phyloP scores from a whole-genome alignment of 2,113 vertebrate species.

The Takifugu flavidus region DNA sequence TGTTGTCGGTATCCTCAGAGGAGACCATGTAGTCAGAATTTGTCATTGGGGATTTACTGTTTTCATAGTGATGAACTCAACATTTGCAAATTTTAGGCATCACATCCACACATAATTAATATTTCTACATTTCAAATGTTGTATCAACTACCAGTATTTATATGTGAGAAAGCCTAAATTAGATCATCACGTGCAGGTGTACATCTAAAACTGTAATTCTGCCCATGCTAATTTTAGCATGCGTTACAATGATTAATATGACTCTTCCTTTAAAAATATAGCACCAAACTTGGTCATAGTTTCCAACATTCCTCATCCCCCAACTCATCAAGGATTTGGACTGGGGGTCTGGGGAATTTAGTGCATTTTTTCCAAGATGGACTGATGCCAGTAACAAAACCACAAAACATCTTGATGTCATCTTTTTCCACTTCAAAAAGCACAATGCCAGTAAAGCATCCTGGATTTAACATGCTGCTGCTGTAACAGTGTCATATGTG shows the following conservation, averaged over 20 bases:
- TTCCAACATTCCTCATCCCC: slow-evolving; percentile 42
- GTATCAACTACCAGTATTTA: too few relatives aligned
- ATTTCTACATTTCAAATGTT: too few relatives aligned
- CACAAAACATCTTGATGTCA: slow-evolving; percentile 1
- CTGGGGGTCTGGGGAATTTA: background rate
- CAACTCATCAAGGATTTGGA: slow-evolving; percentile 45
- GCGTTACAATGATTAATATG: background rate
- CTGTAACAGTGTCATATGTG: too few relatives aligned
- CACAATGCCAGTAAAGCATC: background rate
- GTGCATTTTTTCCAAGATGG: slow-evolving; percentile 27
- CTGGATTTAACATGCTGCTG: background rate
- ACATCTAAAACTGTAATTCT: too few relatives aligned
- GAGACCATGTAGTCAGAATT: background rate
- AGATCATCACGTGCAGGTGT: too few relatives aligned
- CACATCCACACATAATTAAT: too few relatives aligned
- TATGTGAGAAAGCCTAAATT: too few relatives aligned
- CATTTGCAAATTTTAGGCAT: background rate
- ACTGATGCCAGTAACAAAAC: background rate
- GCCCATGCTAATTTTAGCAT: too few relatives aligned
- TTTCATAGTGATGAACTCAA: background rate
- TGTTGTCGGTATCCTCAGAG: background rate
- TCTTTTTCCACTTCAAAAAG: background rate
- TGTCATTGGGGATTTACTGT: background rate
- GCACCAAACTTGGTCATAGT: slow-evolving; percentile 34
- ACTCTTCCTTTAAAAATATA: slow-evolving; percentile 12